These are phyloP conservation scores for Aphelinus certus DNA, from an alignment of 1,140 invertebrate genomes.

Conservation along the genomic window DNA sequence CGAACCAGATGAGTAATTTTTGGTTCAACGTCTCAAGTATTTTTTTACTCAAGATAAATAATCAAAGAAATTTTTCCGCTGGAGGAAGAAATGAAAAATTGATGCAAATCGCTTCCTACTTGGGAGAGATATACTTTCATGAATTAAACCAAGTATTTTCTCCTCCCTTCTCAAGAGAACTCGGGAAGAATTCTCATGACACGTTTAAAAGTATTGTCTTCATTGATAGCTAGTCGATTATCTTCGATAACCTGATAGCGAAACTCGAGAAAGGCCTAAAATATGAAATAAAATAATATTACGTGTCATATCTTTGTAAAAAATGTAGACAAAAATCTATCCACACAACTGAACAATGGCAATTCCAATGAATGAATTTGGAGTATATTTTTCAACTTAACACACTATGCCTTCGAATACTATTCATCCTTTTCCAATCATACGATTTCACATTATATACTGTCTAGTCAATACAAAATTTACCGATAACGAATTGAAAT, in stretches of 20 bases:
- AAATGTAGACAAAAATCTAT: slow-evolving; percentile 6
- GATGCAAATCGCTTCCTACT: not conserved
- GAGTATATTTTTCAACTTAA: slow-evolving; percentile 20
- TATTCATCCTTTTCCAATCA: slow-evolving; percentile 1
- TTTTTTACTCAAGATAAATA: slow-evolving; percentile 14
- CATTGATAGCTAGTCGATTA: not conserved
- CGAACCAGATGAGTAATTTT: not conserved
- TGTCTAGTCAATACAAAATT: slow-evolving; percentile 30
- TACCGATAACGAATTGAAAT: slow-evolving; percentile 3
- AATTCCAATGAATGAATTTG: not conserved
- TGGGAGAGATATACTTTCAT: not conserved
- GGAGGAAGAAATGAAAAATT: not conserved
- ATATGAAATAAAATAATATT: not conserved
- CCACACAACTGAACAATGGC: not conserved
- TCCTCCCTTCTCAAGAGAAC: not conserved
- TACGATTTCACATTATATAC: not conserved
- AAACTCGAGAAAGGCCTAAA: slow-evolving; percentile 29
- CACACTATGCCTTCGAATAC: not conserved
- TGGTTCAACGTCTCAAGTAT: slow-evolving; percentile 3
- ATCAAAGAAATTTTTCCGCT: slow-evolving; percentile 20
- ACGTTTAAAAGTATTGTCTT: not conserved
- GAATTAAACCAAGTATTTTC: slow-evolving; percentile 13
- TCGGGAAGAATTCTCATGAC: slow-evolving; percentile 5
- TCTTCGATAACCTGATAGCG: not conserved
- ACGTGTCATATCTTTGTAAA: slow-evolving; percentile 28